A percentile compares a stretch with the other conserved stretches of the same genome.
Evolutionary conservation across 1,140 invertebrate species (phyloP).

Genomic region (Drosophila tropicalis): DNA sequence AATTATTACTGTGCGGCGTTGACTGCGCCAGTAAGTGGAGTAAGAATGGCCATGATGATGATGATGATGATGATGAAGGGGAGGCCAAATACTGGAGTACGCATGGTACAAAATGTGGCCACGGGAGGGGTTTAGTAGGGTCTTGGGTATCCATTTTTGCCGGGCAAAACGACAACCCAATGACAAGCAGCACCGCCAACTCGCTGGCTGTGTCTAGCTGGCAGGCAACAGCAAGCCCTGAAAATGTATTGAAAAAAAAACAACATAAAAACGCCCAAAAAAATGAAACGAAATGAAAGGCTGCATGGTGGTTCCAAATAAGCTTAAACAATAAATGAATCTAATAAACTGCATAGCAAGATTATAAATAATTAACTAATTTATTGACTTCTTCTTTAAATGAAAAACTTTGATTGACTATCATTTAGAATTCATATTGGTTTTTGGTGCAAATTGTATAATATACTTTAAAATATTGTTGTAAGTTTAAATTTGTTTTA

Average conservation of each 20-base stretch:
- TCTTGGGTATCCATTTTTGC: constrained; percentile 52
- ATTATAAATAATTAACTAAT: neutral
- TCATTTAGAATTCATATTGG: no score
- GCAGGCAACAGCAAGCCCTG: constrained; percentile 34
- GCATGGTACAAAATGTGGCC: constrained; percentile 2
- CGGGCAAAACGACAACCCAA: constrained; percentile 56
- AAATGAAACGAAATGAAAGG: constrained; percentile 1
- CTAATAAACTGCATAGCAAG: neutral
- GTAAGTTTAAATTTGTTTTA: no score
- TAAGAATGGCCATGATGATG: constrained; percentile 1
- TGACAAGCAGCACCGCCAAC: constrained; percentile 39
- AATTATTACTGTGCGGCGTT: constrained; percentile 72
- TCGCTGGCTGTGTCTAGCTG: neutral
- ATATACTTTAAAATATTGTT: no score
- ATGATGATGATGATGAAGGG: neutral
- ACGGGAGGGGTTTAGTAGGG: neutral
- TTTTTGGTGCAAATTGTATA: no score
- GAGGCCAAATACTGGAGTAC: constrained; percentile 30
- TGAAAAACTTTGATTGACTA: no score
- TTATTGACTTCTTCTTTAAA: no score
- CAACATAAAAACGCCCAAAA: constrained; percentile 6
- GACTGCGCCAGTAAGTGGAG: constrained; percentile 40
- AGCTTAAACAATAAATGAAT: neutral
- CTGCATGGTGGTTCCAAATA: constrained; percentile 17
- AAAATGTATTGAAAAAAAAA: constrained; percentile 47